Evolutionary conservation across 2,113 vertebrate genomes (phyloP).

Genomic region (Apteryx mantelli): DNA sequence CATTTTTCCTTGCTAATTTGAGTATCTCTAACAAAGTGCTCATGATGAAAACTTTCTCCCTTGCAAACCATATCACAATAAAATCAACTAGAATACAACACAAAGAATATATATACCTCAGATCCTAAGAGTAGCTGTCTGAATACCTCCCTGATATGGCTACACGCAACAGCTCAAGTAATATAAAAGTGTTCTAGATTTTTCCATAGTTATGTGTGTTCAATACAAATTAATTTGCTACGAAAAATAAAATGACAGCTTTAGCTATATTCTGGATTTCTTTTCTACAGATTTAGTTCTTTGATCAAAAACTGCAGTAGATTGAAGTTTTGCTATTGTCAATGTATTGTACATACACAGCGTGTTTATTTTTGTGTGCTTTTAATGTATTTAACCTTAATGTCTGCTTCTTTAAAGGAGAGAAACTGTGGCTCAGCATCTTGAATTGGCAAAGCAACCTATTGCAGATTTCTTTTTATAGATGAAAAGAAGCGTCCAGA

Average conservation of each 20-base stretch:
- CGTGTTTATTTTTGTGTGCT: slow-evolving; percentile 51
- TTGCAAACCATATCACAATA: slow-evolving; percentile 54
- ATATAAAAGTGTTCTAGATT: slow-evolving; percentile 64
- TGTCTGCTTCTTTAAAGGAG: slow-evolving; percentile 56
- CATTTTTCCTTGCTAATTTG: background rate
- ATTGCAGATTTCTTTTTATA: slow-evolving; percentile 47
- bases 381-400: slow-evolving; percentile 74
- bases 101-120: slow-evolving; percentile 8
- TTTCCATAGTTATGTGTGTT: slow-evolving; percentile 67
- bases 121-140: slow-evolving; percentile 48
- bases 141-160: slow-evolving; percentile 31
- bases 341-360: slow-evolving; percentile 32
- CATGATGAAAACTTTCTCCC: slow-evolving; percentile 15
- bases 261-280: slow-evolving; percentile 46
- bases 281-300: slow-evolving; percentile 42
- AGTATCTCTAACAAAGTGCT: slow-evolving; percentile 43
- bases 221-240: slow-evolving; percentile 67
- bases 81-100: slow-evolving; percentile 28
- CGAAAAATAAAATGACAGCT: slow-evolving; percentile 70
- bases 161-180: slow-evolving; percentile 14
- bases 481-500: slow-evolving; percentile 58
- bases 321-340: slow-evolving; percentile 34
- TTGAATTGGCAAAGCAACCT: slow-evolving; percentile 63
- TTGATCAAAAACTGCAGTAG: slow-evolving; percentile 63
- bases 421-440: slow-evolving; percentile 56